A percentile compares a stretch with the other conserved stretches of the same genome.
Evolutionary conservation across 2,888 invertebrate genomes (phyloP).

Genomic region (Drosophila rellima): DNA sequence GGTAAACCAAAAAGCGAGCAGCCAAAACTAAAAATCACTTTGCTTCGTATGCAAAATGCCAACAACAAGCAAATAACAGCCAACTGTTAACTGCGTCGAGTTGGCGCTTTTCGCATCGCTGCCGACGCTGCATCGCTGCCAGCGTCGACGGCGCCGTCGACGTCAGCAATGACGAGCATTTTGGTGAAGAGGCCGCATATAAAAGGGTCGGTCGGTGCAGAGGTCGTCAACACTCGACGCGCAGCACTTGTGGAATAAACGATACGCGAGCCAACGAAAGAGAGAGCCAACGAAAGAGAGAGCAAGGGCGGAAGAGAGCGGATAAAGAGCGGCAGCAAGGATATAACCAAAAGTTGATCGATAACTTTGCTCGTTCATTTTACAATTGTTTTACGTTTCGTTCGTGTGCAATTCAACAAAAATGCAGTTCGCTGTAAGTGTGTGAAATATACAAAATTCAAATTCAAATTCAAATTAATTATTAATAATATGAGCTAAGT

Average conservation of each 20-base stretch:
- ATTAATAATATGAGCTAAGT: slow-evolving; percentile 4
- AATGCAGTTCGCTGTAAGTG: slow-evolving; percentile 64
- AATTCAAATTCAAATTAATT: too few species aligned
- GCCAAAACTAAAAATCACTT: slow-evolving; percentile 44
- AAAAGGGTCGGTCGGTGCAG: slow-evolving; percentile 70
- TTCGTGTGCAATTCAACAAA: slow-evolving; percentile 37
- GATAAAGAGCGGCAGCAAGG: slow-evolving; percentile 32
- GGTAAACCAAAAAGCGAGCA: slow-evolving; percentile 43
- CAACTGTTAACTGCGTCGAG: slow-evolving; percentile 48
- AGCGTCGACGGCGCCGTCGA: slow-evolving; percentile 22
- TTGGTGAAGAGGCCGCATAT: slow-evolving; percentile 62
- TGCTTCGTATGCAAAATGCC: slow-evolving; percentile 57
- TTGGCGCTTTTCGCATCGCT: slow-evolving; percentile 64
- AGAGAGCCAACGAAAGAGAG: neutral
- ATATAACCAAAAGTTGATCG: slow-evolving; percentile 34
- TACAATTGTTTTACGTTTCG: slow-evolving; percentile 34
- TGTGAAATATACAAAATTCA: slow-evolving; percentile 40
- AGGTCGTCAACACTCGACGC: slow-evolving; percentile 71
- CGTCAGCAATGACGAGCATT: slow-evolving; percentile 39
- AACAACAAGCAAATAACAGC: slow-evolving; percentile 18
- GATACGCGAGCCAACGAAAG: too few species aligned
- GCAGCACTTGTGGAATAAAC: slow-evolving; percentile 54
- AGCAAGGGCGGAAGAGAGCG: slow-evolving; percentile 1
- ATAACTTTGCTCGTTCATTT: slow-evolving; percentile 13
- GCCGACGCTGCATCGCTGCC: slow-evolving; percentile 26